These are phyloP conservation scores for Epinephelus moara DNA, from an alignment of 2,113 vertebrate species.

Conservation along the genomic window DNA sequence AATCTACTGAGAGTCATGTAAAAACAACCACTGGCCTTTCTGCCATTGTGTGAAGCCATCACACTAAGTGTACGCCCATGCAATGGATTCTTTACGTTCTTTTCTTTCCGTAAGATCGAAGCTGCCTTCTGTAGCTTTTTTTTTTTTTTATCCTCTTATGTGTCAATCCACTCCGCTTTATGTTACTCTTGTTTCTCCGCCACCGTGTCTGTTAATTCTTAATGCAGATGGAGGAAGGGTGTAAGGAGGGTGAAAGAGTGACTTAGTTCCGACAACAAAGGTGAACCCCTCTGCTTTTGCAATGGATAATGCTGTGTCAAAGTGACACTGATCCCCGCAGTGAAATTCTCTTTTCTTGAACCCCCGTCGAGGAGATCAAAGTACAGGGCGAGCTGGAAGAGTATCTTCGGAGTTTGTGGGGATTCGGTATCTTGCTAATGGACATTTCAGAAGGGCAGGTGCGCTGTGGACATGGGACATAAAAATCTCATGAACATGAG, in stretches of 20 bases:
- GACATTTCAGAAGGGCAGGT: constrained; percentile 23
- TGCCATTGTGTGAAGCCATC: constrained; percentile 9
- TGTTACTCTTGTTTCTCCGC: constrained; percentile 3
- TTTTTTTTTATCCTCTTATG: not conserved
- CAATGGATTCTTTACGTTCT: not conserved
- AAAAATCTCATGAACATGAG: constrained; percentile 19
- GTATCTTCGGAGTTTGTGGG: constrained; percentile 22
- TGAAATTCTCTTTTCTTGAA: constrained; percentile 35
- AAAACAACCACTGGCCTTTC: constrained; percentile 3
- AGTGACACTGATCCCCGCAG: constrained; percentile 32
- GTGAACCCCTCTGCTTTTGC: constrained; percentile 3
- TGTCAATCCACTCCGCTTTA: constrained; percentile 5
- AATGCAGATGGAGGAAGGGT: constrained; percentile 32
- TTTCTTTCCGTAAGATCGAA: constrained; percentile 5
- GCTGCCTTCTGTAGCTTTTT: not conserved
- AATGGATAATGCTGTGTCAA: constrained; percentile 31
- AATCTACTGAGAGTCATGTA: constrained; percentile 3
- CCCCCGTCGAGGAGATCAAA: constrained; percentile 31
- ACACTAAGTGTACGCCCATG: constrained; percentile 1
- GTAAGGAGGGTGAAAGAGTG: constrained; percentile 10
- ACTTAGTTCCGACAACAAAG: constrained; percentile 36
- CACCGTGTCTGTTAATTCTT: constrained; percentile 26
- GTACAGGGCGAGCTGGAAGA: constrained; percentile 5
- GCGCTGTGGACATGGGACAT: not conserved
- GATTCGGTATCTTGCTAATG: constrained; percentile 34